phyloP scores from a whole-genome alignment of 2,797 vertebrate species.

The Catharus ustulatus region DNA sequence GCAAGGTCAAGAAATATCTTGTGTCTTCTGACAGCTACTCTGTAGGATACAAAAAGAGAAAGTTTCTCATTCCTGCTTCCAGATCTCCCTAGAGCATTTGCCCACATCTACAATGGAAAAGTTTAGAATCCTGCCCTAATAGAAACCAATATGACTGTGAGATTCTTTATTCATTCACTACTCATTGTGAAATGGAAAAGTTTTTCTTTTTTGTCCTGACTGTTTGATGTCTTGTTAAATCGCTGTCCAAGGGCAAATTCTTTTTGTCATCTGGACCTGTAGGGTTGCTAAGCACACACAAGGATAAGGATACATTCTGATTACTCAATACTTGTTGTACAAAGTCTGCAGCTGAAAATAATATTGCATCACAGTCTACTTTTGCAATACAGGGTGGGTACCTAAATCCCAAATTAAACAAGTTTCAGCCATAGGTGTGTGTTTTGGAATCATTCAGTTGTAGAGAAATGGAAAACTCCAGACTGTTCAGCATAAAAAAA shows the following conservation, averaged over 20 bases:
- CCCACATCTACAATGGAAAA: not conserved
- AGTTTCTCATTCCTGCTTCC: not conserved
- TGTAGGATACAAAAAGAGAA: not conserved
- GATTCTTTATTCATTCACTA: not conserved
- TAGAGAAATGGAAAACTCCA: constrained; percentile 42
- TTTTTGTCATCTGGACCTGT: constrained; percentile 58
- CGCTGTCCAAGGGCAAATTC: constrained; percentile 56
- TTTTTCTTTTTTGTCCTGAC: not conserved
- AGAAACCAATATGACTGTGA: not conserved
- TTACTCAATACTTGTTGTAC: constrained; percentile 77
- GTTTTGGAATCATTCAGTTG: constrained; percentile 45
- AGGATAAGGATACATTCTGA: constrained; percentile 61
- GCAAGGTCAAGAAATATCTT: not conserved
- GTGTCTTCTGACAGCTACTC: not conserved
- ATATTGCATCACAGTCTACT: constrained; percentile 61
- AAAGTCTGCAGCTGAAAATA: constrained; percentile 62
- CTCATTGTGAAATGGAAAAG: constrained; percentile 5
- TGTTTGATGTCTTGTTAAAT: constrained; percentile 53
- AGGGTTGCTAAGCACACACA: constrained; percentile 63
- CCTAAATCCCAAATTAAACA: constrained; percentile 66
- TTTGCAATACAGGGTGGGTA: constrained; percentile 73
- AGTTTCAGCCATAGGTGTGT: constrained; percentile 53
- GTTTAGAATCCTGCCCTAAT: not conserved
- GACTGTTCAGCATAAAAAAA: constrained; percentile 7
- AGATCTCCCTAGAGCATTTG: not conserved